phyloP scores from a whole-genome alignment of 2,888 invertebrate genomes.

The Macaria notata region DNA sequence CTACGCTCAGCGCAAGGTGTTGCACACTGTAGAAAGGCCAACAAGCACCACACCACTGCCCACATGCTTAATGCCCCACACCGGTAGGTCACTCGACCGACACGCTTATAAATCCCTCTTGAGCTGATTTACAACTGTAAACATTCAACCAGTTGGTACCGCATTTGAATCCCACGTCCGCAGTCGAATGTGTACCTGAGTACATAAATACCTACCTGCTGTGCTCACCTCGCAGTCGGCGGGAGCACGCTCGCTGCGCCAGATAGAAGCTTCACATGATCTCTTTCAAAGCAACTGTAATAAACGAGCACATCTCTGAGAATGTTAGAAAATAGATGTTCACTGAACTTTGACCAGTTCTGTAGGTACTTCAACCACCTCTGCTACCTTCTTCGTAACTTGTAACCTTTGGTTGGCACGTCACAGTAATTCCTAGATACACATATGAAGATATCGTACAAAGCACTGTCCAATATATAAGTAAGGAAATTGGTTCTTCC shows the following conservation, averaged over 20 bases:
- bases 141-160: slow-evolving; percentile 31
- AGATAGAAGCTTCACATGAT: no score
- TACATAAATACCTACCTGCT: no score
- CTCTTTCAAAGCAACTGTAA: neutral
- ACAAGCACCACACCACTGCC: slow-evolving; percentile 79
- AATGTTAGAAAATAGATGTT: slow-evolving; percentile 14
- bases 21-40: slow-evolving; percentile 75
- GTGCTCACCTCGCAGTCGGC: no score
- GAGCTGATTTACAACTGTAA: slow-evolving; percentile 33
- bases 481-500: no score
- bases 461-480: no score
- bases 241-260: no score
- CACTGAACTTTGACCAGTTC: slow-evolving; percentile 9
- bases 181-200: neutral
- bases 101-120: slow-evolving; percentile 52
- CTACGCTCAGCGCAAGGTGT: slow-evolving; percentile 77
- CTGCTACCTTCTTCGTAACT: no score
- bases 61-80: slow-evolving; percentile 80
- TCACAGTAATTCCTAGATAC: no score
- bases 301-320: slow-evolving; percentile 11
- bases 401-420: no score
- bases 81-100: slow-evolving; percentile 75
- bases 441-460: no score
- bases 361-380: no score
- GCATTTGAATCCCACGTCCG: slow-evolving; percentile 26